A percentile compares a stretch with the other conserved stretches of the same genome.
Conservation (phyloP, 1,140 invertebrate species). For the Diachasmimorpha longicaudata region DNA sequence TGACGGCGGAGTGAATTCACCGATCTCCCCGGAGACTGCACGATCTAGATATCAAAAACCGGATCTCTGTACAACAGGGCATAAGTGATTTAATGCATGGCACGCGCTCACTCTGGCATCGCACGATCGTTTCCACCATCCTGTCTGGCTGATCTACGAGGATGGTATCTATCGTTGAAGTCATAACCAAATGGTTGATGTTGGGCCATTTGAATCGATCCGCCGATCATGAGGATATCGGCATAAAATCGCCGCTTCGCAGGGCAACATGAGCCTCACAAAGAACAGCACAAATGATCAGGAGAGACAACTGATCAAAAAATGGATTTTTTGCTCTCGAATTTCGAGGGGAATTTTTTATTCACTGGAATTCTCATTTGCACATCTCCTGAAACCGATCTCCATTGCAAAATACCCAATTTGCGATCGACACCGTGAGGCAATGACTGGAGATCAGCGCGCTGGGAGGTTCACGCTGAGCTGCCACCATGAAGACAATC, state of each 20-base stretch:
- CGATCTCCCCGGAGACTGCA: conserved; percentile 6
- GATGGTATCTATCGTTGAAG: not conserved
- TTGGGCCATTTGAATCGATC: not conserved
- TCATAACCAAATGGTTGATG: not conserved
- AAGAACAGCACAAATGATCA: no score
- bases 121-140: not conserved
- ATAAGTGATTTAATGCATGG: conserved; percentile 31
- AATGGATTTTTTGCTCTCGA: no score
- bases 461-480: not conserved
- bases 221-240: not conserved
- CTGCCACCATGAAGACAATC: not conserved
- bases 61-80: conserved; percentile 8
- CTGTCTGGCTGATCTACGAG: not conserved
- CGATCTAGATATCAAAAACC: conserved; percentile 33
- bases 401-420: conserved; percentile 43
- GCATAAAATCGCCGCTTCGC: no score
- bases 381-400: conserved; percentile 4
- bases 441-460: not conserved
- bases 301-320: no score
- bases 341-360: no score
- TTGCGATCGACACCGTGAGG: conserved; percentile 34
- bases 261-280: no score
- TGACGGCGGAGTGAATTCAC: not conserved
- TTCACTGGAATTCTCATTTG: no score
- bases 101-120: conserved; percentile 17